Evolutionary conservation across 1,140 invertebrate species (phyloP).

Genomic region (Drosophila melanogaster): Release_6_plus_ISO1_MT NT_033779.5:14605501-14606000

Average conservation of each 20-base stretch:
- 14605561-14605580: slow-evolving; percentile 35
- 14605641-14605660: slow-evolving; percentile 44
- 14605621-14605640: slow-evolving; percentile 62
- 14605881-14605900: slow-evolving; percentile 6
- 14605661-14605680: slow-evolving; percentile 5
- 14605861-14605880: slow-evolving; percentile 60
- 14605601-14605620: slow-evolving; percentile 32
- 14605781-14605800: slow-evolving; percentile 52
- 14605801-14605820: slow-evolving; percentile 75
- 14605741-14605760: slow-evolving; percentile 41
- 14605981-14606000: slow-evolving; percentile 17
- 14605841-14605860: slow-evolving; percentile 56
- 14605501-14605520: slow-evolving; percentile 17
- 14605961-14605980: slow-evolving; percentile 26
- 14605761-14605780: slow-evolving; percentile 56
- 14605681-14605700: slow-evolving; percentile 4
- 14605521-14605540: slow-evolving; percentile 47
- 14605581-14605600: slow-evolving; percentile 9
- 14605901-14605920: slow-evolving; percentile 29
- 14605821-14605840: slow-evolving; percentile 79
- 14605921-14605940: slow-evolving; percentile 72
- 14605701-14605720: not conserved
- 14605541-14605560: slow-evolving; percentile 51
- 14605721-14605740: not conserved
- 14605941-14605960: slow-evolving; percentile 63